Conservation (phyloP, 2,113 vertebrate genomes). For the Mirza zaza region DNA sequence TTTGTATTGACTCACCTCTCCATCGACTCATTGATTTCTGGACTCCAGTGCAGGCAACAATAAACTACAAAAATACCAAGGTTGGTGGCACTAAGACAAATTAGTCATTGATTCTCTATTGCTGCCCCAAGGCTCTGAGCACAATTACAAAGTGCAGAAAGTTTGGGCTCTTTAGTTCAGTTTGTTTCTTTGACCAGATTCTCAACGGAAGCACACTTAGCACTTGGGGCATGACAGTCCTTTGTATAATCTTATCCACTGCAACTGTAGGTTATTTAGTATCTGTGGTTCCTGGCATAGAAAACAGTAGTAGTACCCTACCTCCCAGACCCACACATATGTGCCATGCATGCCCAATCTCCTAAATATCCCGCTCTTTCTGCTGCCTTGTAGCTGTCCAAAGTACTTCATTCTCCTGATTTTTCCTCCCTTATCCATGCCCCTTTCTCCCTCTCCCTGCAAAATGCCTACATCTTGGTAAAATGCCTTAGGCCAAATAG, state of each 20-base stretch:
- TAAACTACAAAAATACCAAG: not conserved
- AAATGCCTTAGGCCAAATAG: not conserved
- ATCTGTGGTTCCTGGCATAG: not conserved
- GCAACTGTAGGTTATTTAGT: not conserved
- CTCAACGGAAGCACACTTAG: not conserved
- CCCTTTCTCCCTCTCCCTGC: too few species aligned
- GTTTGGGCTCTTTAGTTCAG: not conserved
- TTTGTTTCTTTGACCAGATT: not conserved
- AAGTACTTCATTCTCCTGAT: not conserved
- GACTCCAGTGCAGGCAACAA: not conserved
- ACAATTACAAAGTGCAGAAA: not conserved
- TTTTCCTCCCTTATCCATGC: not conserved
- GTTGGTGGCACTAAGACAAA: not conserved
- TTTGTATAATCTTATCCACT: not conserved
- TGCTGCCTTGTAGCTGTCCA: not conserved
- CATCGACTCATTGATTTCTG: constrained; percentile 33
- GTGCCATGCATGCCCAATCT: not conserved
- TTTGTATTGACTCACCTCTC: constrained; percentile 1
- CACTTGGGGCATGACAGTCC: not conserved
- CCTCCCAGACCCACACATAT: not conserved
- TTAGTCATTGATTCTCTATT: not conserved
- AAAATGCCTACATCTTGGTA: not conserved
- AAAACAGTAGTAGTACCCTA: too few species aligned
- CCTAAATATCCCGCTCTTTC: not conserved
- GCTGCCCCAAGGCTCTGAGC: not conserved